These are phyloP conservation scores for Hypena proboscidalis DNA, from an alignment of 2,888 invertebrate genomes.

Conservation along the genomic window DNA sequence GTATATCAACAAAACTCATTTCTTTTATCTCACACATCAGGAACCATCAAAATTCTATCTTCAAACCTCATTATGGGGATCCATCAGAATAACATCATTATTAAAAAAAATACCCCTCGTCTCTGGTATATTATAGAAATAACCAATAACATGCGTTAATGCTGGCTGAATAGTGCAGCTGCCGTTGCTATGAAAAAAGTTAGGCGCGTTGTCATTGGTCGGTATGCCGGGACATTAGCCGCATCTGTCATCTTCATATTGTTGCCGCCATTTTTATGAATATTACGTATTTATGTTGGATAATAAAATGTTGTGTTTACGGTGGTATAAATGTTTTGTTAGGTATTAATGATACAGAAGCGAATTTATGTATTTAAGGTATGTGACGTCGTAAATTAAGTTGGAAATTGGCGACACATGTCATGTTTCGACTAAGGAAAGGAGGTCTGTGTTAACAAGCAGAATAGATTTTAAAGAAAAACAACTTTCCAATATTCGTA, in stretches of 20 bases:
- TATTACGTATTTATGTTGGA: constrained; percentile 39
- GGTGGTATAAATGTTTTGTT: constrained; percentile 19
- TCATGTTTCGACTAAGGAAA: constrained; percentile 1
- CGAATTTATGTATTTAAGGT: constrained; percentile 1
- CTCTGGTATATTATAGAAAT: constrained; percentile 65
- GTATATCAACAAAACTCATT: constrained; percentile 38
- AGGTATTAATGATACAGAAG: constrained; percentile 16
- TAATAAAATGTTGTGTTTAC: constrained; percentile 39
- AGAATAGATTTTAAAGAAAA: no score
- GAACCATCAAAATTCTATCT: constrained; percentile 55
- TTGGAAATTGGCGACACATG: not conserved
- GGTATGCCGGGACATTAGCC: constrained; percentile 71
- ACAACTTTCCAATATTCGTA: no score
- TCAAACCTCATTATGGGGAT: no score
- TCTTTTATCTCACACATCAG: constrained; percentile 44
- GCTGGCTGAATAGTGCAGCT: constrained; percentile 69
- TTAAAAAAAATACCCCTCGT: constrained; percentile 51
- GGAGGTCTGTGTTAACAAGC: not conserved
- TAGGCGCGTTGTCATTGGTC: constrained; percentile 63
- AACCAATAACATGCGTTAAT: constrained; percentile 76
- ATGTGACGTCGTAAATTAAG: constrained; percentile 1
- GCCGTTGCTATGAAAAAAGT: constrained; percentile 69
- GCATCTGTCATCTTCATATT: constrained; percentile 76
- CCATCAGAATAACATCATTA: constrained; percentile 49
- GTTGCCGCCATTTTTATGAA: constrained; percentile 52